Conservation (phyloP, 2,888 invertebrate species). For the Podabrus alpinus region DNA sequence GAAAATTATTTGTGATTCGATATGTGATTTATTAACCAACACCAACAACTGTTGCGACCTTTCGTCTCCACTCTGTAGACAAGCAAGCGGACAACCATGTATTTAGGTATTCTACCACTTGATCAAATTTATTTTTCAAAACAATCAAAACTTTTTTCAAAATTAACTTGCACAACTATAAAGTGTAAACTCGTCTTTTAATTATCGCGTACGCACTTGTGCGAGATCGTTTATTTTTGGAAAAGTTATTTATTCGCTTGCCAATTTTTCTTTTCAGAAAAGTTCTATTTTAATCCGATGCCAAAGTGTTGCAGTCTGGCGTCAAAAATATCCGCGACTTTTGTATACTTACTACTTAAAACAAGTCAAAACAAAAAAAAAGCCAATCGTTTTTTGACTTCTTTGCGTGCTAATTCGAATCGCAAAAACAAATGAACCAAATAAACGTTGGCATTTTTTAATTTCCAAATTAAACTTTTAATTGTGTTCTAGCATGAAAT, state of each 20-base stretch:
- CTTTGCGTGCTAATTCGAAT: neutral
- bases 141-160: neutral
- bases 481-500: neutral
- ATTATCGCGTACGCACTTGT: neutral
- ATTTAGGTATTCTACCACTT: conserved; percentile 22
- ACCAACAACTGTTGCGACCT: conserved; percentile 8
- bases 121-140: neutral
- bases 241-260: conserved; percentile 3
- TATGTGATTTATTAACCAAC: conserved; percentile 11
- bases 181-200: neutral
- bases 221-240: neutral
- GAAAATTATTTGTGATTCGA: conserved; percentile 28
- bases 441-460: neutral
- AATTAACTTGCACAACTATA: neutral
- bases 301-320: neutral
- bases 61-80: neutral
- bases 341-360: neutral
- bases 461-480: neutral
- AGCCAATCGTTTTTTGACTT: neutral
- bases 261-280: neutral
- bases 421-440: neutral
- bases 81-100: conserved; percentile 27
- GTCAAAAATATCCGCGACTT: neutral
- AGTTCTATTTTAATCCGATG: neutral
- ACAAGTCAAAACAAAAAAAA: neutral